These are phyloP conservation scores for Caenorhabditis afra DNA, from an alignment of 2,888 invertebrate species.

Conservation along the genomic window DNA sequence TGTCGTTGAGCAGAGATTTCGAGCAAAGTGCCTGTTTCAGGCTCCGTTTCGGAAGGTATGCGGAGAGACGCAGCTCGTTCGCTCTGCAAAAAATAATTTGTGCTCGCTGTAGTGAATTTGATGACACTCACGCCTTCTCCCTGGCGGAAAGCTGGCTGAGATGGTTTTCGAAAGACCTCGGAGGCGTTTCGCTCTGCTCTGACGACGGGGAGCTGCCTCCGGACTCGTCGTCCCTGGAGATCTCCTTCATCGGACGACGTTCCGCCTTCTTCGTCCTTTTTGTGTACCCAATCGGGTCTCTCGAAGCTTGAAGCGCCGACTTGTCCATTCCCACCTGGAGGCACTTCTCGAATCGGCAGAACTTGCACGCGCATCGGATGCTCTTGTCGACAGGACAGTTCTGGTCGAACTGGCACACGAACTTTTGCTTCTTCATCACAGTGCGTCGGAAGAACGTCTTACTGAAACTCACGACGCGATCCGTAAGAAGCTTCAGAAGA, in stretches of 20 bases:
- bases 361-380: slow-evolving; percentile 79
- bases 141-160: slow-evolving; percentile 14
- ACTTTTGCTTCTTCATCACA: slow-evolving; percentile 80
- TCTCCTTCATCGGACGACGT: slow-evolving; percentile 13
- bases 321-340: slow-evolving; percentile 72
- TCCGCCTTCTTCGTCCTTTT: slow-evolving; percentile 74
- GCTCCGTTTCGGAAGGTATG: slow-evolving; percentile 46
- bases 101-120: too few species aligned
- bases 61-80: slow-evolving; percentile 49
- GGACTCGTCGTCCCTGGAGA: slow-evolving; percentile 20
- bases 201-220: slow-evolving; percentile 10
- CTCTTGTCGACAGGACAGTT: slow-evolving; percentile 75
- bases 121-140: slow-evolving; percentile 46
- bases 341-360: slow-evolving; percentile 77
- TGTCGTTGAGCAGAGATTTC: slow-evolving; percentile 51
- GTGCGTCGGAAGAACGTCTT: slow-evolving; percentile 80
- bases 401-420: slow-evolving; percentile 75
- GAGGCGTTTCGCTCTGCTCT: slow-evolving; percentile 25
- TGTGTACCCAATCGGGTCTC: slow-evolving; percentile 80
- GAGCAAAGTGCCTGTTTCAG: slow-evolving; percentile 53
- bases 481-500: neutral
- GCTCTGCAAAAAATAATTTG: too few species aligned
- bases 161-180: slow-evolving; percentile 22
- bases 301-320: slow-evolving; percentile 77
- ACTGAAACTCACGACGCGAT: slow-evolving; percentile 61